phyloP scores from a whole-genome alignment of 2,113 vertebrate genomes.

The Daubentonia madagascariensis region DNA sequence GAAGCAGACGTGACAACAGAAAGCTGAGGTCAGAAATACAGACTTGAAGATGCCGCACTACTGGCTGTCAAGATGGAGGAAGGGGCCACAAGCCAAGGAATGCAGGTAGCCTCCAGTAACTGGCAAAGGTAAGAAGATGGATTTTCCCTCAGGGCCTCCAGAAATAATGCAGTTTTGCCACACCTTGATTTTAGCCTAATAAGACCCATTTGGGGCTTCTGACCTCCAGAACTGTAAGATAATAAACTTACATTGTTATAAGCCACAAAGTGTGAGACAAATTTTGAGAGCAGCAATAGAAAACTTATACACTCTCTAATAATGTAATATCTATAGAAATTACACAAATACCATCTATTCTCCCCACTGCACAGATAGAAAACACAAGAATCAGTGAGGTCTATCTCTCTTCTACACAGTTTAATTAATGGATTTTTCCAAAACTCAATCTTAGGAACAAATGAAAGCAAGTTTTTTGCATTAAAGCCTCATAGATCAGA shows the following conservation, averaged over 20 bases:
- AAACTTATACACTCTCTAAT: not conserved
- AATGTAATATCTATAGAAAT: not conserved
- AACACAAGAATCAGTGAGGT: not conserved
- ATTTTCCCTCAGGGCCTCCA: not conserved
- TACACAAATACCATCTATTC: not conserved
- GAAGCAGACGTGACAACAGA: not conserved
- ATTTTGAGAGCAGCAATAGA: not conserved
- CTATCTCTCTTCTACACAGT: not conserved
- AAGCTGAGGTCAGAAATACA: not conserved
- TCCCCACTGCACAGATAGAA: not conserved
- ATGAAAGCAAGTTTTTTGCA: not conserved
- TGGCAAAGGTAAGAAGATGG: not conserved
- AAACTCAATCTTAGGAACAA: not conserved
- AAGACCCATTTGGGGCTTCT: not conserved
- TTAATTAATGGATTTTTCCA: not conserved
- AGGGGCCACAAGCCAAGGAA: too few species aligned
- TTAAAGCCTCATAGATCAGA: not conserved
- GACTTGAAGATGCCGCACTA: not conserved
- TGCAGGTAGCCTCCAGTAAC: not conserved
- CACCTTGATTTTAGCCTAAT: not conserved
- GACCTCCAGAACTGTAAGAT: not conserved
- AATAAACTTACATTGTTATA: not conserved
- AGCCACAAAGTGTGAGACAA: not conserved
- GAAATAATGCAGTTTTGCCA: not conserved
- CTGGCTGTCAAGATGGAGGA: not conserved